Conservation (phyloP, 2,797 vertebrate genomes). For the Cephalopachus bancanus region DNA sequence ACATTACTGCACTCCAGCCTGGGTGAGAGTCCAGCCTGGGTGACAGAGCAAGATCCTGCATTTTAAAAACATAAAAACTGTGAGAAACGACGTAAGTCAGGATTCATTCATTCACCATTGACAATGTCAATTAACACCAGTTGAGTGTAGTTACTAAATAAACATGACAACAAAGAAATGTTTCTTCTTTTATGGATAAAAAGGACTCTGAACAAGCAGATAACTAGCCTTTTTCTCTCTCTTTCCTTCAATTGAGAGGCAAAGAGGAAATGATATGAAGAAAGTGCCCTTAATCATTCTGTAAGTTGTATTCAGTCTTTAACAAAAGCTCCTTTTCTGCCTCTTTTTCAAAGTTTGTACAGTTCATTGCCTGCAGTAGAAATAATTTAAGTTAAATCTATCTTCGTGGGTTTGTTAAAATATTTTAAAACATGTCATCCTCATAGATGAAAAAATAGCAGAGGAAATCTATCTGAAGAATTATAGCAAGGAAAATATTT, state of each 20-base stretch:
- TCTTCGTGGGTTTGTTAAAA: not conserved
- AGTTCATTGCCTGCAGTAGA: not conserved
- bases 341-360: not conserved
- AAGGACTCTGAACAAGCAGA: not conserved
- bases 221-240: not conserved
- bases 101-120: not conserved
- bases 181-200: not conserved
- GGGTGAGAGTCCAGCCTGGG: too few species aligned
- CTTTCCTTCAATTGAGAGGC: not conserved
- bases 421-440: not conserved
- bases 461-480: not conserved
- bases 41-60: too few species aligned
- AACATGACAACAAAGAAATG: not conserved
- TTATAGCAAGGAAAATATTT: slow-evolving; percentile 32
- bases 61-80: not conserved
- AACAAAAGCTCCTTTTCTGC: not conserved
- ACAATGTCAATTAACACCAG: not conserved
- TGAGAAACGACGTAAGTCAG: not conserved
- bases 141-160: not conserved
- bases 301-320: not conserved
- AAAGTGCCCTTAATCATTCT: not conserved
- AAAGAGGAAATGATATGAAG: not conserved
- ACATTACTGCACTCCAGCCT: too few species aligned
- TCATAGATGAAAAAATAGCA: not conserved
- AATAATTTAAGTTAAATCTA: not conserved